Conservation (phyloP, 2,888 invertebrate species). For the Autographa gamma region DNA sequence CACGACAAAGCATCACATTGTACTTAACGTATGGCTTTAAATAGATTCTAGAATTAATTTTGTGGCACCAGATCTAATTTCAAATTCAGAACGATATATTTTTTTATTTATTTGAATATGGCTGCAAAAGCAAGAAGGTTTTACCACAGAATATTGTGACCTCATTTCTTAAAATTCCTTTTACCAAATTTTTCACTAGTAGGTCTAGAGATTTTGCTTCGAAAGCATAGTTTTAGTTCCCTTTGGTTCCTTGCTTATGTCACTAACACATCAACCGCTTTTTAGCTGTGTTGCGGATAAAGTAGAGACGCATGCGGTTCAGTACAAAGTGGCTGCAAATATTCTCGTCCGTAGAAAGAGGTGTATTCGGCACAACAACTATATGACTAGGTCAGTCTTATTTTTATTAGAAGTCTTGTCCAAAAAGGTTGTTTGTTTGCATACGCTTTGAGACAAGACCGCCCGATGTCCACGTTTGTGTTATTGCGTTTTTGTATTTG, state of each 20-base stretch:
- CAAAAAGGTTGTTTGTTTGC: constrained; percentile 54
- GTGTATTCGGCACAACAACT: constrained; percentile 85
- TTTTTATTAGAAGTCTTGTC: constrained; percentile 49
- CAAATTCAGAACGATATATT: neutral
- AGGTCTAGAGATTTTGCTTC: neutral
- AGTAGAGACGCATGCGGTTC: constrained; percentile 84
- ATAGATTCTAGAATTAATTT: too few relatives aligned
- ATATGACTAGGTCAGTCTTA: constrained; percentile 84
- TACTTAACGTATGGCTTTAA: too few relatives aligned
- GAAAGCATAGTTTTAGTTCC: neutral
- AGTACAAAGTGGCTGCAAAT: constrained; percentile 83
- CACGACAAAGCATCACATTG: neutral
- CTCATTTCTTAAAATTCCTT: neutral
- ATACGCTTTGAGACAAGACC: neutral
- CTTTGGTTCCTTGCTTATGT: constrained; percentile 26
- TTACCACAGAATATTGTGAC: neutral
- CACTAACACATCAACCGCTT: constrained; percentile 65
- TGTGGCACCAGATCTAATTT: neutral
- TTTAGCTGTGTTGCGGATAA: constrained; percentile 85
- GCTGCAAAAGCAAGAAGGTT: neutral
- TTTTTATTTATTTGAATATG: neutral
- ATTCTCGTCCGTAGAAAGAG: constrained; percentile 79
- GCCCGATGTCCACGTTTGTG: neutral
- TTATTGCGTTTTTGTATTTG: neutral
- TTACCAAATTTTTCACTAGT: too few relatives aligned